Conservation (phyloP, 2,888 invertebrate species). For the Mantis religiosa region DNA sequence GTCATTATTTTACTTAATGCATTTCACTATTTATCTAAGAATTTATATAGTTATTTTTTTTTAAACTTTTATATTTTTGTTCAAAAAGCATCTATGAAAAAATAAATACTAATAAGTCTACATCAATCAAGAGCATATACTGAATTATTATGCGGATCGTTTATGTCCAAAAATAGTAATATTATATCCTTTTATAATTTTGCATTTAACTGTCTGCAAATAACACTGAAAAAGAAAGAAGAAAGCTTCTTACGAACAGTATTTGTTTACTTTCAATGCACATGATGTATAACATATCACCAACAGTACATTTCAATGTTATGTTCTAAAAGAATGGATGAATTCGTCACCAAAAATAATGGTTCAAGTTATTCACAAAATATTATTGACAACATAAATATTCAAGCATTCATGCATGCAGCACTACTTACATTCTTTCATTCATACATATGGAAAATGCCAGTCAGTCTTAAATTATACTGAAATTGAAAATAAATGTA, state of each 20-base stretch:
- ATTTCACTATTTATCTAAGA: not conserved
- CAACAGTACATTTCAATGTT: not conserved
- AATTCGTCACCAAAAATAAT: not conserved
- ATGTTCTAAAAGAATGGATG: not conserved
- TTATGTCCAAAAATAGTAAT: not conserved
- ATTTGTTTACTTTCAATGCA: no score
- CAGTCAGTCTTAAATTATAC: not conserved
- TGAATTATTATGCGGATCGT: not conserved
- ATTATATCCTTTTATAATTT: not conserved
- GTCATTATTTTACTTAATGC: not conserved
- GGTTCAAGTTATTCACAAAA: not conserved
- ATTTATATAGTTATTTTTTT: not conserved
- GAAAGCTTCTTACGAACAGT: no score
- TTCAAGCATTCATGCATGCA: not conserved
- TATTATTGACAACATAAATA: not conserved
- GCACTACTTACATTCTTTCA: not conserved
- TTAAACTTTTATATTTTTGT: not conserved
- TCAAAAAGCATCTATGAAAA: not conserved
- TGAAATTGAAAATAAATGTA: not conserved
- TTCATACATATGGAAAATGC: not conserved
- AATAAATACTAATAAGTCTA: not conserved
- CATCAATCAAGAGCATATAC: not conserved
- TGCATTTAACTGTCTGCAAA: not conserved
- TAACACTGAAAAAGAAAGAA: not conserved
- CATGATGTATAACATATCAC: not conserved